phyloP scores from a whole-genome alignment of 2,113 vertebrate genomes.

The Muntiacus reevesi region DNA sequence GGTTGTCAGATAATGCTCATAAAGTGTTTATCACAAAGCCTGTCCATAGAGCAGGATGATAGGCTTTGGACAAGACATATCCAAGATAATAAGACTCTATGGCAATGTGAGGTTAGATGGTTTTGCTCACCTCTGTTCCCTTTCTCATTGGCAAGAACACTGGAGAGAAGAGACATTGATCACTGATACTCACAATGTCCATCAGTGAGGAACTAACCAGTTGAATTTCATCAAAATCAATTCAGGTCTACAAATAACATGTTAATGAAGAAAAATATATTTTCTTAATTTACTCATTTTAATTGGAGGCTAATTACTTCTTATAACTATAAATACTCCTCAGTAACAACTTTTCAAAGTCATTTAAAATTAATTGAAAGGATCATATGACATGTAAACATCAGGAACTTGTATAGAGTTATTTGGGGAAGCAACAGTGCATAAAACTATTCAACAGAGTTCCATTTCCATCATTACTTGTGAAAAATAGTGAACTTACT shows the following conservation, averaged over 20 bases:
- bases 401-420: neutral
- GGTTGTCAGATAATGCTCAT: neutral
- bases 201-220: neutral
- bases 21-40: neutral
- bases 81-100: neutral
- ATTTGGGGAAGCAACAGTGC: neutral
- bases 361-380: neutral
- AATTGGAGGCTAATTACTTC: neutral
- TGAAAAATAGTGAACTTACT: neutral
- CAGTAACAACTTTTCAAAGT: neutral
- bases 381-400: neutral
- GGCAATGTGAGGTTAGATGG: neutral
- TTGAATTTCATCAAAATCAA: neutral
- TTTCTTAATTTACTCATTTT: neutral
- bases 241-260: slow-evolving; percentile 7
- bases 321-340: neutral
- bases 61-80: neutral
- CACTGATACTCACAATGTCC: neutral
- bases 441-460: neutral
- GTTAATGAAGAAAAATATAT: neutral
- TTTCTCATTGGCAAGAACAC: neutral
- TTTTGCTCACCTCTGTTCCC: neutral
- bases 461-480: neutral
- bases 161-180: neutral
- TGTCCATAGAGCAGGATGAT: neutral